Conservation (phyloP, 2,888 invertebrate genomes). For the Ennomos fuscantarius region DNA sequence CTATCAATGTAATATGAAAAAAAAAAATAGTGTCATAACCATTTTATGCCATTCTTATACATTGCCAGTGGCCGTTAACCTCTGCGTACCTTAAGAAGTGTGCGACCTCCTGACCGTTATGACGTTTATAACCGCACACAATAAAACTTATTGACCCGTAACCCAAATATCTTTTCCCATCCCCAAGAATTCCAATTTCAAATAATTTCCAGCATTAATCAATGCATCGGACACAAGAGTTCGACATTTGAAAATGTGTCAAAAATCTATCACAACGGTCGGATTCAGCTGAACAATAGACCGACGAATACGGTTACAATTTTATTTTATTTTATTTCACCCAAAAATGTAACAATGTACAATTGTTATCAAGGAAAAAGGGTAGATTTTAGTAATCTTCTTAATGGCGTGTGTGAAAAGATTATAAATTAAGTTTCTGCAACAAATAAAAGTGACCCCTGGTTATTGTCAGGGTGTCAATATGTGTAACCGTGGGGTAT, state of each 20-base stretch:
- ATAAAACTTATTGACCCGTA: slow-evolving; percentile 76
- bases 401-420: slow-evolving; percentile 85
- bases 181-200: slow-evolving; percentile 58
- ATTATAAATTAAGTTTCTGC: slow-evolving; percentile 86
- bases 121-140: slow-evolving; percentile 62
- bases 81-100: slow-evolving; percentile 64
- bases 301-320: slow-evolving; percentile 63
- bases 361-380: slow-evolving; percentile 82
- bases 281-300: slow-evolving; percentile 60
- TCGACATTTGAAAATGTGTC: slow-evolving; percentile 77
- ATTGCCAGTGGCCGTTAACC: slow-evolving; percentile 66
- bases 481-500: slow-evolving; percentile 80
- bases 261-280: slow-evolving; percentile 74
- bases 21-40: too few relatives aligned
- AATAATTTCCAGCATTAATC: slow-evolving; percentile 77
- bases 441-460: slow-evolving; percentile 85
- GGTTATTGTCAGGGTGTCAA: slow-evolving; percentile 82
- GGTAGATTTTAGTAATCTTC: slow-evolving; percentile 84
- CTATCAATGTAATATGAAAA: too few relatives aligned
- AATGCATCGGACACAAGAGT: slow-evolving; percentile 70
- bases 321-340: slow-evolving; percentile 67
- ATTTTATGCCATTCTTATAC: too few relatives aligned
- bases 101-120: slow-evolving; percentile 78
- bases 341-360: slow-evolving; percentile 80
- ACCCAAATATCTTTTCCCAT: slow-evolving; percentile 72